phyloP scores from a whole-genome alignment of 2,888 invertebrate genomes.

The Drosophila nigritarsus region DNA sequence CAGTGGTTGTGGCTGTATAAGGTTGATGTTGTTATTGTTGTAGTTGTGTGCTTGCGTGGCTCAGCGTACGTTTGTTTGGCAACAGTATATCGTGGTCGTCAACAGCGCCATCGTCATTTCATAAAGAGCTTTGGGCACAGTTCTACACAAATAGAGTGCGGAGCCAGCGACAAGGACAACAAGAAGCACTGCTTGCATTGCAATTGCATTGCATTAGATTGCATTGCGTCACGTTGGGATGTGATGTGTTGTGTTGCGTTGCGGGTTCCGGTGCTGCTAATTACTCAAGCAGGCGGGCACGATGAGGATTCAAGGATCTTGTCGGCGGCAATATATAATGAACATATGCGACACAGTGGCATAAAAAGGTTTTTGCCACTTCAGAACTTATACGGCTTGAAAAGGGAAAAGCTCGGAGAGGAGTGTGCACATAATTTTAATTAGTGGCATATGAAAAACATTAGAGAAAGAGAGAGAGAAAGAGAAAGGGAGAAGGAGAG shows the following conservation, averaged over 20 bases:
- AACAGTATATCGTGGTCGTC: conserved; percentile 38
- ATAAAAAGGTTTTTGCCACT: conserved; percentile 67
- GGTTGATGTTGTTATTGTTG: conserved; percentile 18
- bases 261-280: conserved; percentile 67
- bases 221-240: conserved; percentile 30
- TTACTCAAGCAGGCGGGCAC: conserved; percentile 71
- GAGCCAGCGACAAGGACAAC: conserved; percentile 40
- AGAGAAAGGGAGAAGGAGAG: conserved; percentile 8
- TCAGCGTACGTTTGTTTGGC: conserved; percentile 41
- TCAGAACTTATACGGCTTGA: conserved; percentile 40
- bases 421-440: conserved; percentile 64
- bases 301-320: conserved; percentile 65
- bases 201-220: conserved; percentile 48
- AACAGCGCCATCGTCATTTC: conserved; percentile 57
- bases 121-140: conserved; percentile 54
- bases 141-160: conserved; percentile 50
- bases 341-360: conserved; percentile 76
- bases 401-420: conserved; percentile 10
- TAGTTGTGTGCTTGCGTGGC: conserved; percentile 30
- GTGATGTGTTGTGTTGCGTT: conserved; percentile 40
- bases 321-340: conserved; percentile 73
- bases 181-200: conserved; percentile 50
- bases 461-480: conserved; percentile 6
- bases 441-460: conserved; percentile 70
- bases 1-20: conserved; percentile 11